These are phyloP conservation scores for Erpetoichthys calabaricus DNA, from an alignment of 2,797 vertebrate species.

Conservation along the genomic window DNA sequence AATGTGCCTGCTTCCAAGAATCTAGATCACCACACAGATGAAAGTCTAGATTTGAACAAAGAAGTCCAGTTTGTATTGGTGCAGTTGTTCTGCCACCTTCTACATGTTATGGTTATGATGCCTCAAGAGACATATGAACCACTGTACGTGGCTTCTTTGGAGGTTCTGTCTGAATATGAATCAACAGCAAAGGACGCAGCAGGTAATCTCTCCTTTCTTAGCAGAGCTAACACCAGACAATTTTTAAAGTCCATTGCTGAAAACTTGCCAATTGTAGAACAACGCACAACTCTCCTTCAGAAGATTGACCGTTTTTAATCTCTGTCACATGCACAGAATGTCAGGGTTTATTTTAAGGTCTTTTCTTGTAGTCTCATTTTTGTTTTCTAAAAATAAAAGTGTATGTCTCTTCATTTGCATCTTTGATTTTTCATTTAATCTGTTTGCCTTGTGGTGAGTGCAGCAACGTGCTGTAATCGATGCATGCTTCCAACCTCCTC, in stretches of 20 bases:
- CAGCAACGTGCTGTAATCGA: no score
- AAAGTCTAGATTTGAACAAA: slow-evolving; percentile 26
- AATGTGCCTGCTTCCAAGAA: slow-evolving; percentile 17
- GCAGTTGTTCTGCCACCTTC: slow-evolving; percentile 82
- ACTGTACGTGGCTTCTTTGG: slow-evolving; percentile 67
- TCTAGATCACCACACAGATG: slow-evolving; percentile 6
- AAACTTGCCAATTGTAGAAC: slow-evolving; percentile 48
- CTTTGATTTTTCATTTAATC: no score
- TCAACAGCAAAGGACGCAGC: slow-evolving; percentile 41
- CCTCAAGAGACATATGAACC: slow-evolving; percentile 48
- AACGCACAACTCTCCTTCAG: slow-evolving; percentile 69
- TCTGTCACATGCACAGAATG: no score
- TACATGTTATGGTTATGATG: slow-evolving; percentile 88
- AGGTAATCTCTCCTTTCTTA: slow-evolving; percentile 44
- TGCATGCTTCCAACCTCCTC: no score
- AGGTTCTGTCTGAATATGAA: slow-evolving; percentile 74
- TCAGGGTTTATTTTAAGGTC: no score
- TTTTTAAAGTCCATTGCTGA: slow-evolving; percentile 71
- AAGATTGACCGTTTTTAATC: slow-evolving; percentile 62
- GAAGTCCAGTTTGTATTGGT: slow-evolving; percentile 74
- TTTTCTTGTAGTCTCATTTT: no score
- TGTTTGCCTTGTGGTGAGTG: no score
- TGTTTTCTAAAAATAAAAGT: no score
- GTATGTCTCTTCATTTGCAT: no score
- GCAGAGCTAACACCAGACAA: slow-evolving; percentile 64